These are phyloP conservation scores for Periphyllus acericola DNA, from an alignment of 2,888 invertebrate species.

Conservation along the genomic window DNA sequence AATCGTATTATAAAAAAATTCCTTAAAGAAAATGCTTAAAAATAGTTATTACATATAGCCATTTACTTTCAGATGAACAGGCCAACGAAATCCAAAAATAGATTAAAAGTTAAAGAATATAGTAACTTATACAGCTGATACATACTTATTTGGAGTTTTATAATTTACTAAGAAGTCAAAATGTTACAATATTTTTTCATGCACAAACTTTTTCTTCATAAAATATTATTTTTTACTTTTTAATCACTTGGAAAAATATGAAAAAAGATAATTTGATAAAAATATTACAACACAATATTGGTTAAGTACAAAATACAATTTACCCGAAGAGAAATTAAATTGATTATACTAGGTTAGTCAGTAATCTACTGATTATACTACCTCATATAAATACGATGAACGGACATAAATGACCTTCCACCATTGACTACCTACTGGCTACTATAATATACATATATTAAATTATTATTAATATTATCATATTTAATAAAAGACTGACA, in stretches of 20 bases:
- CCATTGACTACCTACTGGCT: neutral
- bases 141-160: neutral
- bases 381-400: neutral
- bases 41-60: too few relatives aligned
- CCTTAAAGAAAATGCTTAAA: too few relatives aligned
- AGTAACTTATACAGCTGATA: neutral
- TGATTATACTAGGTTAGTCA: too few relatives aligned
- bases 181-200: neutral
- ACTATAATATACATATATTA: too few relatives aligned
- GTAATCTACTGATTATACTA: too few relatives aligned
- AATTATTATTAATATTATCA: too few relatives aligned
- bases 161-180: neutral
- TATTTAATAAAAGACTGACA: too few relatives aligned
- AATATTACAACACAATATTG: neutral
- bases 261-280: constrained; percentile 3
- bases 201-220: neutral
- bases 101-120: neutral
- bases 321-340: neutral
- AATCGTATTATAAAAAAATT: too few relatives aligned
- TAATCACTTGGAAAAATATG: neutral
- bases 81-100: neutral
- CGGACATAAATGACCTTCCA: neutral
- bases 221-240: neutral
- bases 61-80: neutral
- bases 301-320: constrained; percentile 9